These are phyloP conservation scores for Dinomys branickii DNA, from an alignment of 2,113 vertebrate genomes.

Conservation along the genomic window DNA sequence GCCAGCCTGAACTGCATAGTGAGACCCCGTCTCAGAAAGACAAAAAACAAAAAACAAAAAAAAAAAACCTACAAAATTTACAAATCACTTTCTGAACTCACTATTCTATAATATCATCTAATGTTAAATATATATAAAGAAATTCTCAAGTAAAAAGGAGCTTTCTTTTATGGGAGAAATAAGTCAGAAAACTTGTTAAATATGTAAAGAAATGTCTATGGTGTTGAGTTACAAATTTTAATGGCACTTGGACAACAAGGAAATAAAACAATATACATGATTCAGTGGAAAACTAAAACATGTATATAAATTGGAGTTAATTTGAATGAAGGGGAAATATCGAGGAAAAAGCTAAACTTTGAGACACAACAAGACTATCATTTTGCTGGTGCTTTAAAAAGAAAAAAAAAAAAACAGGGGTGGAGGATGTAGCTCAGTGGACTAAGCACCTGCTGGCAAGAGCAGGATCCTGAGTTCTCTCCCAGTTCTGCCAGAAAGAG, in stretches of 20 bases:
- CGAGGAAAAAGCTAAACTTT: not conserved
- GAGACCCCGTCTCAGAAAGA: too few relatives aligned
- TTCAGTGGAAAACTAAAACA: not conserved
- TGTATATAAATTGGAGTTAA: not conserved
- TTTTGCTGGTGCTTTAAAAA: not conserved
- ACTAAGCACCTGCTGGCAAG: too few relatives aligned
- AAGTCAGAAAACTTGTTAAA: not conserved
- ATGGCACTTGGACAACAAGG: not conserved
- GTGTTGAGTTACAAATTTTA: conserved; percentile 22
- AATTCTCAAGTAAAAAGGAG: not conserved
- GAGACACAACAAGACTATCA: conserved; percentile 13
- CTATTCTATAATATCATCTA: too few relatives aligned
- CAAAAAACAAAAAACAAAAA: too few relatives aligned
- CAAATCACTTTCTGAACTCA: not conserved
- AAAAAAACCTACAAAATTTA: too few relatives aligned
- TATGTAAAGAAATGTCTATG: not conserved
- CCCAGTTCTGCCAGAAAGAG: too few relatives aligned
- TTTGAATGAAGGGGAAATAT: not conserved
- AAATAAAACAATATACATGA: not conserved
- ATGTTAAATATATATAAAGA: not conserved
- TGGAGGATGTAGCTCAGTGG: too few relatives aligned
- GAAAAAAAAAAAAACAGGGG: too few relatives aligned
- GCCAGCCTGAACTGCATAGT: too few relatives aligned
- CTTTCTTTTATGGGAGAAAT: not conserved
- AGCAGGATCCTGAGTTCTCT: too few relatives aligned